These are phyloP conservation scores for Acromyrmex heyeri DNA, from an alignment of 1,140 invertebrate species.

Conservation along the genomic window DNA sequence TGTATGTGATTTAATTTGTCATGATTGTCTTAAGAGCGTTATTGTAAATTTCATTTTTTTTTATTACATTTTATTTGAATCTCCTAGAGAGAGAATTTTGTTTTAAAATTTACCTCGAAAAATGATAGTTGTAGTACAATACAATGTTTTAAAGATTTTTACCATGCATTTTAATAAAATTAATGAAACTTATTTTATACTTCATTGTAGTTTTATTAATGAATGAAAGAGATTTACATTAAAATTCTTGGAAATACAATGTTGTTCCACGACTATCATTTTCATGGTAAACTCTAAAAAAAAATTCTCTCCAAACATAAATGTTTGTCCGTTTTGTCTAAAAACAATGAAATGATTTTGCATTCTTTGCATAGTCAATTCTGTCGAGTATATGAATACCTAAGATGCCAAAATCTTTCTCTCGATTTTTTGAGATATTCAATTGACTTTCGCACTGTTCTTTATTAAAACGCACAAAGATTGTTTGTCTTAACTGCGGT, in stretches of 20 bases:
- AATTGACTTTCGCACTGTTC: conserved; percentile 66
- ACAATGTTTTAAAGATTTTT: too few relatives aligned
- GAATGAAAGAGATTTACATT: too few relatives aligned
- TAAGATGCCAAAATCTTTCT: conserved; percentile 63
- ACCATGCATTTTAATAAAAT: too few relatives aligned
- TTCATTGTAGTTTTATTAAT: too few relatives aligned
- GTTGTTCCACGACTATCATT: too few relatives aligned
- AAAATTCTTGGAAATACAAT: too few relatives aligned
- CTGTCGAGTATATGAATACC: conserved; percentile 41
- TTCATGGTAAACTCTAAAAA: too few relatives aligned
- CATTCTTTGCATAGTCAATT: conserved; percentile 38
- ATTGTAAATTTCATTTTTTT: background rate
- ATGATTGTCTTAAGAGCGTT: background rate
- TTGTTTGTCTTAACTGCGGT: conserved; percentile 60
- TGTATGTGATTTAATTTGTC: background rate
- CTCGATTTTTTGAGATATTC: conserved; percentile 56
- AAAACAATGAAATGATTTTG: conserved; percentile 39
- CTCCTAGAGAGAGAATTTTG: background rate
- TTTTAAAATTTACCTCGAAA: too few relatives aligned
- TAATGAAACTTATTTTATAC: too few relatives aligned
- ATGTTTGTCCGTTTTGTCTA: too few relatives aligned
- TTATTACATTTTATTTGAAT: background rate
- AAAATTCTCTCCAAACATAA: background rate
- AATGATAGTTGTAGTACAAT: too few relatives aligned
- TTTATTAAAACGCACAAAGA: conserved; percentile 64